Percentiles rank a stretch among this genome's conserved stretches.
Conservation (phyloP, 1,140 invertebrate species). For the Forficula auricularia region DNA sequence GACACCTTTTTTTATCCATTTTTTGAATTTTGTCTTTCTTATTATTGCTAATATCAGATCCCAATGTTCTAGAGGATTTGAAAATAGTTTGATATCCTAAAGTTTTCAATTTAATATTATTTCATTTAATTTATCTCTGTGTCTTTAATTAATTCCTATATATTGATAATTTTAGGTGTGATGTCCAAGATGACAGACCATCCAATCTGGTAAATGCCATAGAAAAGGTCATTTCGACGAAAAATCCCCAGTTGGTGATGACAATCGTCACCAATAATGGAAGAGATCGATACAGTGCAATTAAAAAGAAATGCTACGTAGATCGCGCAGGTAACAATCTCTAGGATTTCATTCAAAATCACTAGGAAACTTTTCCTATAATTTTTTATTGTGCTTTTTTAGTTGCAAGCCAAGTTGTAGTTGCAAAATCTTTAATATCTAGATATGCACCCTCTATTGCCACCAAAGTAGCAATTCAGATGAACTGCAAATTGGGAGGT, state of each 20-base stretch:
- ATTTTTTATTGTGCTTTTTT: conserved; percentile 17
- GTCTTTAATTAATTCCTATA: too few relatives aligned
- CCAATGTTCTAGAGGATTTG: too few relatives aligned
- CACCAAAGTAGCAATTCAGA: conserved; percentile 69
- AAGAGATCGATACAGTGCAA: conserved; percentile 54
- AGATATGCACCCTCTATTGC: conserved; percentile 50
- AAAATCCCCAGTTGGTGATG: conserved; percentile 41
- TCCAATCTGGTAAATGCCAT: conserved; percentile 26
- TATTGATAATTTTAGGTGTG: too few relatives aligned
- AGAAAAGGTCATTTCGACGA: conserved; percentile 33
- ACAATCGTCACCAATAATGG: conserved; percentile 48
- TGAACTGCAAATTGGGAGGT: conserved; percentile 80
- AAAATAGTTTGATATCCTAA: too few relatives aligned
- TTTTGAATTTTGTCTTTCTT: too few relatives aligned
- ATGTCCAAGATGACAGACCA: conserved; percentile 21
- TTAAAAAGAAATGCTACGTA: conserved; percentile 70
- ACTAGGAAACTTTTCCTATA: too few relatives aligned
- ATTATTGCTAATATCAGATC: too few relatives aligned
- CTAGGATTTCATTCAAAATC: too few relatives aligned
- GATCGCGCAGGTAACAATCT: conserved; percentile 38
- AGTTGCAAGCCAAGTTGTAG: conserved; percentile 56
- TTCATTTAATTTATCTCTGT: too few relatives aligned
- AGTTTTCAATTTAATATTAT: too few relatives aligned
- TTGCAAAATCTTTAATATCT: conserved; percentile 31
- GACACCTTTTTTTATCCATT: too few relatives aligned